phyloP scores from a whole-genome alignment of 2,797 vertebrate genomes.

The Silurus lanzhouensis region DNA sequence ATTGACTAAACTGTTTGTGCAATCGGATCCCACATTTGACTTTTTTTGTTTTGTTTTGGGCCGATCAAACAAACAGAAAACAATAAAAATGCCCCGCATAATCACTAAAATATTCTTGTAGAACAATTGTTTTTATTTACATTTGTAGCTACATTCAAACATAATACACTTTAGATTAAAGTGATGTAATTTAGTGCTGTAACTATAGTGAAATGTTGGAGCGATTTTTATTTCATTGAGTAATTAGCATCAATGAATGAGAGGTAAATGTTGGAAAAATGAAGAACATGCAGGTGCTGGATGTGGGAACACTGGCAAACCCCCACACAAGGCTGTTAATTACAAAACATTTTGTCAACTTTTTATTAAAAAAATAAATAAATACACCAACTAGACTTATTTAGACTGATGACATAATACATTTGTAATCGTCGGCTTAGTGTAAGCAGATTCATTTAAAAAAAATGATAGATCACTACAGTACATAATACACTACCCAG shows the following conservation, averaged over 20 bases:
- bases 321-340: not conserved
- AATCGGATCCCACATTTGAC: not conserved
- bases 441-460: not conserved
- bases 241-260: not conserved
- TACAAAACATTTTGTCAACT: not conserved
- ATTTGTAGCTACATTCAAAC: not conserved
- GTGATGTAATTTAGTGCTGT: not conserved
- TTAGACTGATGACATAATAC: too few relatives aligned
- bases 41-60: too few relatives aligned
- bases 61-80: not conserved
- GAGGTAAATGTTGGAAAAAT: not conserved
- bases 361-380: too few relatives aligned
- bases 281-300: not conserved
- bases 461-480: not conserved
- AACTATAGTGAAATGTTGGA: not conserved
- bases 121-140: not conserved
- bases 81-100: not conserved
- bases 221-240: not conserved
- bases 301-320: not conserved
- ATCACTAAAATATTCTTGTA: too few relatives aligned
- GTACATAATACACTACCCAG: not conserved
- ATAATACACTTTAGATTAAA: not conserved
- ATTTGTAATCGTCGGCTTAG: too few relatives aligned
- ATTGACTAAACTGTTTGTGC: too few relatives aligned
- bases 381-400: not conserved